A percentile compares a stretch with the other conserved stretches of the same genome.
Conservation (phyloP, 37 sponge, comb jelly and placozoan species). For the Bolinopsis microptera region DNA sequence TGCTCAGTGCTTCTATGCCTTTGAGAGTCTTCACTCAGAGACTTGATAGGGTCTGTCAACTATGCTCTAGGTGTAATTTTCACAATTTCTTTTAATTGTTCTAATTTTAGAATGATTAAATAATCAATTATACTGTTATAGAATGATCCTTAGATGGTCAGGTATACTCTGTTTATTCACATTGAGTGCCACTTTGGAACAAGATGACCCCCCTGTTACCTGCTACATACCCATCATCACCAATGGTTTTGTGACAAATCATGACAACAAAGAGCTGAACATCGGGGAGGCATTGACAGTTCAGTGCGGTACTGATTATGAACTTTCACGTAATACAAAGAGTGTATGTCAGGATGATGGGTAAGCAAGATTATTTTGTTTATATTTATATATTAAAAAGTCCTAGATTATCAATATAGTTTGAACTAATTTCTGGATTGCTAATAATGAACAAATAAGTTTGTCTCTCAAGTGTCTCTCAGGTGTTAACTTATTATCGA, state of each 20-base stretch:
- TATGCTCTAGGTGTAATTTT: too few relatives aligned
- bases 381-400: not conserved
- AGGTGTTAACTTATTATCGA: too few relatives aligned
- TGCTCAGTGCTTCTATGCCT: too few relatives aligned
- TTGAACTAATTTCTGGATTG: too few relatives aligned
- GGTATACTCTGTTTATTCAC: not conserved
- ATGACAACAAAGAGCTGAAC: not conserved
- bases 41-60: too few relatives aligned
- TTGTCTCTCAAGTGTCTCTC: too few relatives aligned
- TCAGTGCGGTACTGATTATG: not conserved
- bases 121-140: too few relatives aligned
- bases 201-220: constrained; percentile 18
- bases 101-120: too few relatives aligned
- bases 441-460: too few relatives aligned
- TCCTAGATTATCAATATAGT: too few relatives aligned
- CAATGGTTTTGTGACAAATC: not conserved
- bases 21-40: too few relatives aligned
- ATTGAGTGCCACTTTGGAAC: not conserved
- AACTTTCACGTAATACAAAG: not conserved
- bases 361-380: not conserved
- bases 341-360: constrained; percentile 12
- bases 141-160: not conserved
- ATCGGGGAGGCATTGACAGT: constrained; percentile 23
- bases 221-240: not conserved
- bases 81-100: too few relatives aligned